Conservation (phyloP, 2,888 invertebrate species). For the Caenorhabditis sp. region DNA sequence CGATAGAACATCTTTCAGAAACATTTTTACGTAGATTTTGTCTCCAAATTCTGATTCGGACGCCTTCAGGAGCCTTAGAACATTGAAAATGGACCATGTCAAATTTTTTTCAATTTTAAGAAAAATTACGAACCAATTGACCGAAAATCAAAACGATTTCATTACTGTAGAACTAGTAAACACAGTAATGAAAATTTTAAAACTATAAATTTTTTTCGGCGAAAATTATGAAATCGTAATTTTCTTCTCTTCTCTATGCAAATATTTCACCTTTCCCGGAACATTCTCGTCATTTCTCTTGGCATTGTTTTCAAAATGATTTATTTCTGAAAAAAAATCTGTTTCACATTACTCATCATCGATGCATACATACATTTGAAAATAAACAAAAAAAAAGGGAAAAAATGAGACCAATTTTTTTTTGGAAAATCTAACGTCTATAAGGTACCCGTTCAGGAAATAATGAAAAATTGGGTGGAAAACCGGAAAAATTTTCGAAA, state of each 20-base stretch:
- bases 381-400: background rate
- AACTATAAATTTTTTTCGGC: no score
- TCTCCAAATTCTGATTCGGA: no score
- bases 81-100: background rate
- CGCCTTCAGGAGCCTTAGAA: no score
- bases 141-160: no score
- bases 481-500: background rate
- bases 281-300: background rate
- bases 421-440: conserved; percentile 28
- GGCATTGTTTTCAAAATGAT: conserved; percentile 10
- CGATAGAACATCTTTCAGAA: no score
- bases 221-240: no score
- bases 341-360: background rate
- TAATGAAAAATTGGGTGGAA: background rate
- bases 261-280: background rate
- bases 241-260: background rate
- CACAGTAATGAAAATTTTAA: no score
- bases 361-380: conserved; percentile 34
- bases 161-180: no score
- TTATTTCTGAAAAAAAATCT: conserved; percentile 20
- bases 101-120: no score
- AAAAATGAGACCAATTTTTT: conserved; percentile 44
- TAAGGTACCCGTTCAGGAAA: conserved; percentile 24
- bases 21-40: no score
- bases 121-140: no score